These are phyloP conservation scores for Eurypyga helias DNA, from an alignment of 2,113 vertebrate species.

Conservation along the genomic window DNA sequence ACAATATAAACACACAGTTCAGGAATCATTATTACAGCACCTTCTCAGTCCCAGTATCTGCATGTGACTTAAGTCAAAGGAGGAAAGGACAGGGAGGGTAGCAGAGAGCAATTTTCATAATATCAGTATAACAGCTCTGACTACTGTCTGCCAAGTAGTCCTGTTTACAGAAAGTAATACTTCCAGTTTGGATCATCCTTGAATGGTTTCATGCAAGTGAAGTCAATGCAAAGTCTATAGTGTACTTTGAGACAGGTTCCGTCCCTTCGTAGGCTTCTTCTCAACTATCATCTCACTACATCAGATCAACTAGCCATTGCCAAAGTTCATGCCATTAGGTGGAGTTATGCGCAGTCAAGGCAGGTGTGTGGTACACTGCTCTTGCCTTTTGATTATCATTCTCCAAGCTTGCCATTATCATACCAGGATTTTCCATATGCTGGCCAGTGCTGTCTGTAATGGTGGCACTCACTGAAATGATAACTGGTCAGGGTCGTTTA, in stretches of 20 bases:
- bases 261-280: not conserved
- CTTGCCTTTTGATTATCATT: not conserved
- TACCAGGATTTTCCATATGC: not conserved
- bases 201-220: not conserved
- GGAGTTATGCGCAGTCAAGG: not conserved
- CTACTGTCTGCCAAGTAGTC: not conserved
- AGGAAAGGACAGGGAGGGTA: not conserved
- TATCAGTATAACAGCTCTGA: not conserved
- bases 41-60: not conserved
- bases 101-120: not conserved
- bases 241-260: not conserved
- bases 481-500: not conserved
- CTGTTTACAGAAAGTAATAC: not conserved
- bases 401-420: not conserved
- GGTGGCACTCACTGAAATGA: not conserved
- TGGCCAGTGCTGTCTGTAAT: not conserved
- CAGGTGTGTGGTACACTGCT: not conserved
- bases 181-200: not conserved
- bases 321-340: not conserved
- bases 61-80: not conserved
- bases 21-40: not conserved
- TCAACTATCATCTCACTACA: not conserved
- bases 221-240: not conserved
- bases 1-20: not conserved
- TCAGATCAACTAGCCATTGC: not conserved